phyloP scores from a whole-genome alignment of 2,113 vertebrate species.

The Amazona guildingii region DNA sequence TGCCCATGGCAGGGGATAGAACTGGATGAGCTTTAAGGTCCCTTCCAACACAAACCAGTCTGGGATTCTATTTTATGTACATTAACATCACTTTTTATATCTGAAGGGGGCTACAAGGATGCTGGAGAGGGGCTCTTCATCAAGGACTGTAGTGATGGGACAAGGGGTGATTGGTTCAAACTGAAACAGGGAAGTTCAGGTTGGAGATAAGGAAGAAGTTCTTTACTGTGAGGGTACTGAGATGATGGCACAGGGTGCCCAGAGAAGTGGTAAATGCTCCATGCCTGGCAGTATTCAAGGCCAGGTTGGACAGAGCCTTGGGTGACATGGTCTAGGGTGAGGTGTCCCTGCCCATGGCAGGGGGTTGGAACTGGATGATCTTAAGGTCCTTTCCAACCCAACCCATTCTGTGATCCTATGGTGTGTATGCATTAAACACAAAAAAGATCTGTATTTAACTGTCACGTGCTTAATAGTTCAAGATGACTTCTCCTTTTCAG shows the following conservation, averaged over 20 bases:
- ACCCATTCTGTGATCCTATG: background rate
- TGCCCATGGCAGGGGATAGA: background rate
- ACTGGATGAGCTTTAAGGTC: background rate
- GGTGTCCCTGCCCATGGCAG: accelerated
- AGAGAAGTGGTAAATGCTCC: background rate
- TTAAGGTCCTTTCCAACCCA: background rate
- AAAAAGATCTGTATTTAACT: background rate
- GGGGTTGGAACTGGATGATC: background rate
- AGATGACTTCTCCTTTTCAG: background rate
- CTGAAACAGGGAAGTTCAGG: background rate
- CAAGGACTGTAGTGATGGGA: too few relatives aligned
- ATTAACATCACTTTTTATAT: too few relatives aligned
- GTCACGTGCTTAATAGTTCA: background rate
- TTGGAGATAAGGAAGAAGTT: background rate
- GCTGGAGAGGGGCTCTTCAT: too few relatives aligned
- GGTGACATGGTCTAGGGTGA: accelerated
- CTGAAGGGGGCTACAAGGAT: too few relatives aligned
- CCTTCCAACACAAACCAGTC: too few relatives aligned
- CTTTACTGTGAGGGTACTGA: background rate
- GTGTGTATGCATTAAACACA: background rate
- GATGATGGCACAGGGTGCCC: background rate
- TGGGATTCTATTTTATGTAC: background rate
- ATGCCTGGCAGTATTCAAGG: background rate
- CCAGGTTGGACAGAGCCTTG: accelerated
- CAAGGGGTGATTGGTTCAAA: background rate